Conservation (phyloP, 2,113 vertebrate species). For the Dolichotis patagonum region DNA sequence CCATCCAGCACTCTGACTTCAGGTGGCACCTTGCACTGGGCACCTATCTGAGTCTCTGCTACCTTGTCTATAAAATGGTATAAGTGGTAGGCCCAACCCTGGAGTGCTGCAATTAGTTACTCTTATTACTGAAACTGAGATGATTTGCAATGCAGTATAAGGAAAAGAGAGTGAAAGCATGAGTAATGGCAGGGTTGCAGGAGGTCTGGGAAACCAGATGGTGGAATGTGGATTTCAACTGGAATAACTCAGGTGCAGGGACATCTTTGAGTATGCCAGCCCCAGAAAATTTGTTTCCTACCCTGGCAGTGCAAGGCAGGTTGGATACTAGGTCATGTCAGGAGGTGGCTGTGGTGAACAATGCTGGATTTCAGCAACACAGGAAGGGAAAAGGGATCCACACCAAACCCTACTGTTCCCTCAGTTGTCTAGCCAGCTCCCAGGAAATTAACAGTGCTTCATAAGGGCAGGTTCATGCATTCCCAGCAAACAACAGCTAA, state of each 20-base stretch:
- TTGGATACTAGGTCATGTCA: not conserved
- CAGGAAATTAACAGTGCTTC: not conserved
- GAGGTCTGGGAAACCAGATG: not conserved
- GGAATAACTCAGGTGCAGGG: not conserved
- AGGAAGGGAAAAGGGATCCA: fast-evolving
- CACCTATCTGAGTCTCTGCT: not conserved
- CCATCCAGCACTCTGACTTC: fast-evolving
- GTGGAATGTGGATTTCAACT: not conserved
- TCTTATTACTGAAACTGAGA: fast-evolving
- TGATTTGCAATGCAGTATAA: not conserved
- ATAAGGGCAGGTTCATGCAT: not conserved
- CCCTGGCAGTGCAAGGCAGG: not conserved
- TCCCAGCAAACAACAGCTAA: not conserved
- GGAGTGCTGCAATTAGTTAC: not conserved
- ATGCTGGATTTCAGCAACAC: fast-evolving
- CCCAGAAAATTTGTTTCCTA: fast-evolving
- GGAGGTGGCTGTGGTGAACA: not conserved
- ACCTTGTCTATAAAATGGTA: not conserved
- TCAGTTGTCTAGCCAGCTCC: not conserved
- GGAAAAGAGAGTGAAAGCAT: not conserved
- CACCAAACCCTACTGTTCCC: not conserved
- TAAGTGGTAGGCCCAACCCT: not conserved
- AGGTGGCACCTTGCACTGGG: fast-evolving
- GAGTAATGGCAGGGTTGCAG: fast-evolving
- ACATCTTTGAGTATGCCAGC: not conserved